Percentiles rank a stretch among this genome's conserved stretches.
phyloP scores from a whole-genome alignment of 2,113 vertebrate genomes.

The Toxotes jaculatrix region DNA sequence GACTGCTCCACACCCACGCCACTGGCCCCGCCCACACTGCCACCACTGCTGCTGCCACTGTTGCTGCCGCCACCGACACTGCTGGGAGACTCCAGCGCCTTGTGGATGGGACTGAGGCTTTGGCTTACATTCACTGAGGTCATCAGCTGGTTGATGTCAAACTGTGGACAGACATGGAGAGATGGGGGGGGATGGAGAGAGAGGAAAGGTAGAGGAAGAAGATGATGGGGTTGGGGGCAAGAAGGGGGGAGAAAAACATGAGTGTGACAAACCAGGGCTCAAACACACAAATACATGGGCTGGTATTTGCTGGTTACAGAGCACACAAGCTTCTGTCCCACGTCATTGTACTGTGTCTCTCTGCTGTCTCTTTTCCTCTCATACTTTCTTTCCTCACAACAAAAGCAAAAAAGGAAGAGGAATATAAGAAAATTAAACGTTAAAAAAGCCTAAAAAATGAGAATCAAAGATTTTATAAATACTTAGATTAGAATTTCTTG shows the following conservation, averaged over 20 bases:
- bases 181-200: background rate
- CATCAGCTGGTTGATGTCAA: conserved; percentile 92
- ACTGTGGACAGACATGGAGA: conserved; percentile 74
- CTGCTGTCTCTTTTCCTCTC: background rate
- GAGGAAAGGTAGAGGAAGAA: background rate
- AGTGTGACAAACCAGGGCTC: background rate
- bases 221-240: background rate
- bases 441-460: too few relatives aligned
- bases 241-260: background rate
- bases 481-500: too few relatives aligned
- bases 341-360: background rate
- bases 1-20: conserved; percentile 88
- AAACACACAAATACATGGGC: background rate
- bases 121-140: conserved; percentile 87
- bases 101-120: conserved; percentile 84
- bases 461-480: too few relatives aligned
- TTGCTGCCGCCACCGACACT: conserved; percentile 23
- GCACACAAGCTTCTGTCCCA: too few relatives aligned
- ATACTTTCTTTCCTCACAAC: too few relatives aligned
- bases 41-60: conserved; percentile 8
- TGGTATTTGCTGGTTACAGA: conserved; percentile 57
- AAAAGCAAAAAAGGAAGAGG: too few relatives aligned
- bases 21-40: conserved; percentile 27
- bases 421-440: too few relatives aligned
- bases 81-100: conserved; percentile 81